A percentile compares a stretch with the other conserved stretches of the same genome.
phyloP scores from a whole-genome alignment of 2,797 vertebrate species.

The Knipowitschia caucasica region DNA sequence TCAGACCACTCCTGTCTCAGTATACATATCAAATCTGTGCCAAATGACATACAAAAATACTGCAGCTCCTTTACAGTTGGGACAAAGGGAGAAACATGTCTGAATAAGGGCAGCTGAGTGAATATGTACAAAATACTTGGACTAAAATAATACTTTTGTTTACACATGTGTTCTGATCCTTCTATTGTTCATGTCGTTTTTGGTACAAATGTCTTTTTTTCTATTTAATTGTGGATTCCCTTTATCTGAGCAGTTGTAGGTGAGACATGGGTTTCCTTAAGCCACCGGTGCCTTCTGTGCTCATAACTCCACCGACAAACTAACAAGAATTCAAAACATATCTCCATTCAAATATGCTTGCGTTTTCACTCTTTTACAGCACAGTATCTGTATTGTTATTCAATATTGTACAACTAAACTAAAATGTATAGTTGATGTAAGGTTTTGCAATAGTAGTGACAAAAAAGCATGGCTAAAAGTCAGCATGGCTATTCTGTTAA shows the following conservation, averaged over 20 bases:
- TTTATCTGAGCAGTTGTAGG: slow-evolving; percentile 65
- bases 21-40: no score
- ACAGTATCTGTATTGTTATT: neutral
- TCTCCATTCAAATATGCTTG: neutral
- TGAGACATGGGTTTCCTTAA: slow-evolving; percentile 58
- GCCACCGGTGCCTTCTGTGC: slow-evolving; percentile 40
- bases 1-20: no score
- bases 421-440: neutral
- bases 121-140: slow-evolving; percentile 32
- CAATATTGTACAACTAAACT: neutral
- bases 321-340: slow-evolving; percentile 36
- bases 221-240: slow-evolving; percentile 61
- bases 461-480: no score
- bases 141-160: slow-evolving; percentile 21
- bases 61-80: slow-evolving; percentile 40
- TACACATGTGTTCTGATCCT: slow-evolving; percentile 25
- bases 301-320: slow-evolving; percentile 34
- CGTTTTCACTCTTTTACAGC: neutral
- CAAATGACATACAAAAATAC: neutral
- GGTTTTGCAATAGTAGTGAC: no score
- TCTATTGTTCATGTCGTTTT: slow-evolving; percentile 56
- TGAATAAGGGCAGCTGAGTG: slow-evolving; percentile 27
- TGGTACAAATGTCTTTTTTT: slow-evolving; percentile 62
- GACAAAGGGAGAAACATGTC: slow-evolving; percentile 39
- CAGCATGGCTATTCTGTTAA: no score